Conservation (phyloP, 2,888 invertebrate species). For the Patella ulyssiponensis region DNA sequence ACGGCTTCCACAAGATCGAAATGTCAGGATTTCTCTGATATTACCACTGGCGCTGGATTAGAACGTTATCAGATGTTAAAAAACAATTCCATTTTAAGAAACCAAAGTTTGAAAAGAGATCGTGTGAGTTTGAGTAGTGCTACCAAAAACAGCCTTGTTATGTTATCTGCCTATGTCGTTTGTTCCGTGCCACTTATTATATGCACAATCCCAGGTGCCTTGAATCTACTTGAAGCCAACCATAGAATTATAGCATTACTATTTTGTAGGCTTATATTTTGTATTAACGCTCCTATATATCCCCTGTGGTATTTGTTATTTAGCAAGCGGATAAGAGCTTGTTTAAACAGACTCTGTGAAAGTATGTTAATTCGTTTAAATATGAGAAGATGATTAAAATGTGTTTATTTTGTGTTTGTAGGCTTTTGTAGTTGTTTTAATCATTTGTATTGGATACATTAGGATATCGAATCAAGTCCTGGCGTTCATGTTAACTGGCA, state of each 20-base stretch:
- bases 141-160: constrained; percentile 65
- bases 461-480: too few relatives aligned
- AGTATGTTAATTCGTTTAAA: constrained; percentile 28
- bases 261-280: constrained; percentile 57
- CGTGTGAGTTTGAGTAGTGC: constrained; percentile 59
- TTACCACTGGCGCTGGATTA: constrained; percentile 61
- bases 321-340: constrained; percentile 63
- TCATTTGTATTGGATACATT: too few relatives aligned
- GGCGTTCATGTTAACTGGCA: too few relatives aligned
- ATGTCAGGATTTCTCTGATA: constrained; percentile 62
- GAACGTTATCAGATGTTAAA: constrained; percentile 58
- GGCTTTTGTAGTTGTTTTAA: too few relatives aligned
- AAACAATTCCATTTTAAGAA: constrained; percentile 45
- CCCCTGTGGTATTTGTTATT: constrained; percentile 68
- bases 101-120: constrained; percentile 57
- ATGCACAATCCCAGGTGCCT: constrained; percentile 53
- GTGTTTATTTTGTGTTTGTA: too few relatives aligned
- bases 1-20: constrained; percentile 38
- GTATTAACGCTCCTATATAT: constrained; percentile 62
- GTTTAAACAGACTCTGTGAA: constrained; percentile 54
- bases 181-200: constrained; percentile 63
- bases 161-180: constrained; percentile 59
- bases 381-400: constrained; percentile 19
- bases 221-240: constrained; percentile 30
- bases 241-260: constrained; percentile 51